Base-by-base conservation (phyloP, 2,113 vertebrate species). In the Ctenodactylus gundi region DNA sequence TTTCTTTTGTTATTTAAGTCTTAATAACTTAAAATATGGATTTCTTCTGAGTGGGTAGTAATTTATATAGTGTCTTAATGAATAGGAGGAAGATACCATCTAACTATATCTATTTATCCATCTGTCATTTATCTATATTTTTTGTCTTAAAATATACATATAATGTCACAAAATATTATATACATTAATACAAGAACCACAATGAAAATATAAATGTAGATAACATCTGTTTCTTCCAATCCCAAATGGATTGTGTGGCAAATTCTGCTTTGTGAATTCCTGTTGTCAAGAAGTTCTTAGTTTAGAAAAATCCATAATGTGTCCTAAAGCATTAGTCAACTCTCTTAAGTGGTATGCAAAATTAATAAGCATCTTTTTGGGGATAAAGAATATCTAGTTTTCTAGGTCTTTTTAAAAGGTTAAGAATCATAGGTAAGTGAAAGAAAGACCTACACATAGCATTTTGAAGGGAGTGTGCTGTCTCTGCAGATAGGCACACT, bases 141-240 rank as follows among this genome's bases (percentile, higher is more conserved):
- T 90, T 88, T 89, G 82, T 17, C 27, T 88, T 87, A 90, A 88
- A 95, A 93, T 80, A 41, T 31, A 91, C 41, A n/a, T 18, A 3
- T 44, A 31, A 3, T 34, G 3, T n/a, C 8, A 15, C 36, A 51
- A 17, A 90, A 72, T 11, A 60, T 73, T 72, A 8, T 58, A n/a
- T 81, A 60, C 7, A 34, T 21, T 60, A 64, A 78, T 57, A 51
- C 21, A 83, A 67, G 90, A 39, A 77, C 72, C 72, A 68, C 15
- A 85, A n/a, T 73, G 62, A 93, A 75, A 49, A 80, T 31, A 46
- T 70, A 75, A 81, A 58, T 31, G 3, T 44, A 13, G 60, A 34
- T 46, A 49, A 46, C 76, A 25, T 44, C 64, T 8, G 20, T 62
- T 64, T 83, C 10, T 36, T 12, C 67, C 12, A 41, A 15, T 44